phyloP scores from a whole-genome alignment of 92 coral and sea anemone genomes.

The Epizoanthus illoricatus region DNA sequence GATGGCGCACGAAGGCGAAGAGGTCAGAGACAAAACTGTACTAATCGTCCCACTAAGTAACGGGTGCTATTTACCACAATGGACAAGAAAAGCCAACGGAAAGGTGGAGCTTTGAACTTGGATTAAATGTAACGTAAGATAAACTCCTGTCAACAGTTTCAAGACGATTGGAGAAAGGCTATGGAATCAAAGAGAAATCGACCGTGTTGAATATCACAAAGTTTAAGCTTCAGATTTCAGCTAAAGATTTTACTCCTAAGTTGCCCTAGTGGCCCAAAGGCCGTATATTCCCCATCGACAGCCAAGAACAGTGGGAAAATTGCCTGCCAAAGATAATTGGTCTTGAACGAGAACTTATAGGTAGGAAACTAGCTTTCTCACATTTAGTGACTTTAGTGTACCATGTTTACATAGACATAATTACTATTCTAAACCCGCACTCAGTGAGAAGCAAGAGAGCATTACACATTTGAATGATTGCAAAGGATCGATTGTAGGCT shows the following conservation, averaged over 20 bases:
- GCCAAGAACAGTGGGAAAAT: slow-evolving; percentile 54
- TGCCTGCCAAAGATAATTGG: slow-evolving; percentile 44
- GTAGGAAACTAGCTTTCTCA: slow-evolving; percentile 7
- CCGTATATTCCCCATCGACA: slow-evolving; percentile 39
- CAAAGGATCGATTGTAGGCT: background rate
- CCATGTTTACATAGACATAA: background rate
- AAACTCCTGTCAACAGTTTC: slow-evolving; percentile 47
- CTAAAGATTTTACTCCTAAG: slow-evolving; percentile 53
- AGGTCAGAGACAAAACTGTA: background rate
- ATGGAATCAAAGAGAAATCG: slow-evolving; percentile 45
- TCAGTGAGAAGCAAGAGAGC: background rate
- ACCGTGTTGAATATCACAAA: slow-evolving; percentile 52
- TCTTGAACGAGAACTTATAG: slow-evolving; percentile 39
- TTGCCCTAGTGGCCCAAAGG: slow-evolving; percentile 50
- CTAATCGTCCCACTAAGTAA: background rate
- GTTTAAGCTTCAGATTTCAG: slow-evolving; percentile 52
- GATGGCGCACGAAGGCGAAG: background rate
- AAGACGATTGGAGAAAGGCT: slow-evolving; percentile 62
- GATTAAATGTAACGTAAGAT: slow-evolving; percentile 36
- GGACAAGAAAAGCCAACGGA: slow-evolving; percentile 56
- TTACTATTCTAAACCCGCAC: background rate
- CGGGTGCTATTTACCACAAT: slow-evolving; percentile 46
- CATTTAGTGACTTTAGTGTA: background rate
- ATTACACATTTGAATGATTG: background rate
- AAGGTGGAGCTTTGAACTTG: slow-evolving; percentile 57